phyloP scores from a whole-genome alignment of 2,888 invertebrate genomes.

The Diabrotica balteata region DNA sequence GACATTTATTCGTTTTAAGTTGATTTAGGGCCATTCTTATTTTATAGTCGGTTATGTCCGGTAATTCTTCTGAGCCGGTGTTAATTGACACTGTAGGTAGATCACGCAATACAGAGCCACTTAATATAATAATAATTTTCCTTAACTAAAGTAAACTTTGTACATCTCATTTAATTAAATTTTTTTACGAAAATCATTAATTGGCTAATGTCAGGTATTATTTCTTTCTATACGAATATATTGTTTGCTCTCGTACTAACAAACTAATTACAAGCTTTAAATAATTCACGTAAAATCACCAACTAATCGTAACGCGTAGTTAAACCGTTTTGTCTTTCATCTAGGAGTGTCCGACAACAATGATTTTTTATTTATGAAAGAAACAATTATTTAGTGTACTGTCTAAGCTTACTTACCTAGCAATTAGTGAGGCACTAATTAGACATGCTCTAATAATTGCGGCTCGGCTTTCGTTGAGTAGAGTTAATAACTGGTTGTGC shows the following conservation, averaged over 20 bases:
- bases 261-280: constrained; percentile 23
- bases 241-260: background rate
- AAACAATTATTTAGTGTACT: constrained; percentile 31
- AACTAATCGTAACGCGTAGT: constrained; percentile 10
- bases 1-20: no score
- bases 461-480: constrained; percentile 23
- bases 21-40: no score
- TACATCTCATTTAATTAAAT: no score
- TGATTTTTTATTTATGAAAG: constrained; percentile 36
- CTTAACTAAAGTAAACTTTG: no score
- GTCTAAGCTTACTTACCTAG: constrained; percentile 22
- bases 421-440: constrained; percentile 28
- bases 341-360: constrained; percentile 36
- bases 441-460: constrained; percentile 37
- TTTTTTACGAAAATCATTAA: no score
- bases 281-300: constrained; percentile 25
- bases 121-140: no score
- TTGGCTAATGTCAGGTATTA: no score
- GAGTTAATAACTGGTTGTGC: constrained; percentile 6
- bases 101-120: no score
- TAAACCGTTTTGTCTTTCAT: constrained; percentile 27
- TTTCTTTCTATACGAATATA: background rate
- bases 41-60: no score
- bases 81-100: no score
- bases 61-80: no score